Evolutionary conservation across 2,113 vertebrate species (phyloP), one percentile per base, ranked within the genome.

Genomic region (Pseudois nayaur): DNA sequence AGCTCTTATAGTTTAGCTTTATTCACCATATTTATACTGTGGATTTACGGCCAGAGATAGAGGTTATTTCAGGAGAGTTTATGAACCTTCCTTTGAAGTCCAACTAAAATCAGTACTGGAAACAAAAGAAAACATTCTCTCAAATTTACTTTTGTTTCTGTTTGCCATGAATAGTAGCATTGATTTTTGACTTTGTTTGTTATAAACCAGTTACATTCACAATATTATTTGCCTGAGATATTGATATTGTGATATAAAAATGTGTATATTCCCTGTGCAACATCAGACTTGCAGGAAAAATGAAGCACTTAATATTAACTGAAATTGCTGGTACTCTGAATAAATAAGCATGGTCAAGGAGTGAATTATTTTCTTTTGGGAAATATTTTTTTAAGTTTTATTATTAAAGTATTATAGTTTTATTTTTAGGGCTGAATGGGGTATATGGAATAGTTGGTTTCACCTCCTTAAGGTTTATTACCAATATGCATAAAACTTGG

Each of bases 301-400:
- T 94, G 84, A 97, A 97, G 97, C 97, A 97, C 97, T 98, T 97
- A 97, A 76, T 54, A 31, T 84, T 83, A 93, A 89, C 57, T 97
- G 94, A 97, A 96, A 97, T 97, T 86, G 71, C 86, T 98, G 97
- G 96, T 97, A 97, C 97, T 97, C 94, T 97, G 97, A 98, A 97
- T 98, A 98, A 98, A 97, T 91, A 93, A 98, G 97, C 98, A 97
- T 98, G 97, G 96, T 94, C 81, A 98, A 98, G 95, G 92, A 98
- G 83, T 98, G 97, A 97, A 94, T 95, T 97, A 85, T 95, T 97
- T 97, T 97, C 95, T 97, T 98, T 98, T 97, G 94, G 86, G 97
- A 97, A 96, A 54, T 95, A 64, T 90, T 92, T 93, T 96, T 98
- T 97, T 45, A 97, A 84, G 79, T 97, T 98, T 96, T 94, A 95